Evolutionary conservation across 1,140 invertebrate species (phyloP).

Genomic region (Lasioglossum baleicum): DNA sequence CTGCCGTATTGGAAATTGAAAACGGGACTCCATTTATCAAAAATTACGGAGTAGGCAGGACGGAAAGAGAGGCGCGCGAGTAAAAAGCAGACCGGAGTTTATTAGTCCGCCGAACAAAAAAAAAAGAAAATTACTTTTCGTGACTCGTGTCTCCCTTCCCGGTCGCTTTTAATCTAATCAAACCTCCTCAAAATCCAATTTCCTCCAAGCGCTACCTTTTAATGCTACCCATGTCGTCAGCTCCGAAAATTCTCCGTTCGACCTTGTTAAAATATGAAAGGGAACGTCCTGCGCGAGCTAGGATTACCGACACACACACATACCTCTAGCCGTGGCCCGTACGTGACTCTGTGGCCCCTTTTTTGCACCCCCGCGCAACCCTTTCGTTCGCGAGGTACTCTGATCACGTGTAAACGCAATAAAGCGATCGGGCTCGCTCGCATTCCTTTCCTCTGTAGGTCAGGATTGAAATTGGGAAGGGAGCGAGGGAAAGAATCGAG

Average conservation of each 20-base stretch:
- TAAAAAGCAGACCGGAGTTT: slow-evolving; percentile 12
- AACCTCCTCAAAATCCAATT: slow-evolving; percentile 42
- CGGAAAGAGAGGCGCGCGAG: not conserved
- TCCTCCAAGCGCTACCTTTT: slow-evolving; percentile 25
- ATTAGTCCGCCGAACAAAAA: slow-evolving; percentile 24
- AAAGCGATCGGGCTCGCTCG: slow-evolving; percentile 19
- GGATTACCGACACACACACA: slow-evolving; percentile 5
- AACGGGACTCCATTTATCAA: not conserved
- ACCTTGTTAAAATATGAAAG: slow-evolving; percentile 43
- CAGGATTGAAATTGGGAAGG: not conserved
- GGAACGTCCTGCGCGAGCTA: not conserved
- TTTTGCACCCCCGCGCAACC: too few species aligned
- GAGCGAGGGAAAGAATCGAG: not conserved
- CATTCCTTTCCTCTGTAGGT: slow-evolving; percentile 23
- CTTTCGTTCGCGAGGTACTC: slow-evolving; percentile 8
- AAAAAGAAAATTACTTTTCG: slow-evolving; percentile 37
- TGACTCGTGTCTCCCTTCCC: slow-evolving; percentile 19
- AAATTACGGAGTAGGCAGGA: not conserved
- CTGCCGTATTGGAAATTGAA: not conserved
- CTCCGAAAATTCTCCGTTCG: slow-evolving; percentile 31
- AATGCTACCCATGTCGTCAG: slow-evolving; percentile 16
- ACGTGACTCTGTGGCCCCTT: not conserved
- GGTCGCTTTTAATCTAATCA: slow-evolving; percentile 40
- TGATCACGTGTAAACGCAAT: slow-evolving; percentile 50
- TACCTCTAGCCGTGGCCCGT: not conserved